These are phyloP conservation scores for Fragariocoptes setiger DNA, from an alignment of 1,140 invertebrate species.

Conservation along the genomic window DNA sequence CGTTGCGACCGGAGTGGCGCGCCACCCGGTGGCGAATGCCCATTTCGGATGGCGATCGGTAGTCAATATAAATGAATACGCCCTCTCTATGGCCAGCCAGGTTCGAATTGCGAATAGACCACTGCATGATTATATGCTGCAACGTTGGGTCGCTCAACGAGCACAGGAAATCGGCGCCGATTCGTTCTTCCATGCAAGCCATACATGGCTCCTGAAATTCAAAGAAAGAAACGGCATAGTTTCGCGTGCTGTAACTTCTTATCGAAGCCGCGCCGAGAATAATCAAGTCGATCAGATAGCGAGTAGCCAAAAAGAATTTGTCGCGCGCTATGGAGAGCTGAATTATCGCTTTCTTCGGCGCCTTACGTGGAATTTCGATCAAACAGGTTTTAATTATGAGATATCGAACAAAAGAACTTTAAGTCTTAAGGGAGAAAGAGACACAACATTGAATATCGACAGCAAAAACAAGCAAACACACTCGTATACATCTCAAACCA, in stretches of 20 bases:
- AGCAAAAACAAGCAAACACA: not conserved
- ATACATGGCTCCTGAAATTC: not conserved
- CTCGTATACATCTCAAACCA: not conserved
- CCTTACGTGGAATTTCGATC: not conserved
- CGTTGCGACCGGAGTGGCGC: too few species aligned
- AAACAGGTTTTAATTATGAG: not conserved
- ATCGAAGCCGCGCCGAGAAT: not conserved
- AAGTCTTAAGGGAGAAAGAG: not conserved
- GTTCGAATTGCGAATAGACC: too few species aligned
- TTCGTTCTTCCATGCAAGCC: not conserved
- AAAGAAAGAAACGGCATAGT: not conserved
- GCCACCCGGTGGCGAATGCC: too few species aligned
- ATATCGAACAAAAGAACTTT: not conserved
- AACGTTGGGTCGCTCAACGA: not conserved
- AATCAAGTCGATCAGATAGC: not conserved
- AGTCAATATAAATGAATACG: too few species aligned
- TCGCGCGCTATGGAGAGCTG: not conserved
- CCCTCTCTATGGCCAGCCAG: too few species aligned
- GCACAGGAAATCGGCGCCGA: not conserved
- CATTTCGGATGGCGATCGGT: too few species aligned
- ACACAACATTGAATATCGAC: not conserved
- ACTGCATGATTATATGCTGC: not conserved
- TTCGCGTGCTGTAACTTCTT: not conserved
- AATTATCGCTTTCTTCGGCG: not conserved
- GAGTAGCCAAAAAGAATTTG: not conserved